Percentiles rank a stretch among this genome's conserved stretches.
Conservation (phyloP, 2,888 invertebrate genomes). For the Agonum fuliginosum region DNA sequence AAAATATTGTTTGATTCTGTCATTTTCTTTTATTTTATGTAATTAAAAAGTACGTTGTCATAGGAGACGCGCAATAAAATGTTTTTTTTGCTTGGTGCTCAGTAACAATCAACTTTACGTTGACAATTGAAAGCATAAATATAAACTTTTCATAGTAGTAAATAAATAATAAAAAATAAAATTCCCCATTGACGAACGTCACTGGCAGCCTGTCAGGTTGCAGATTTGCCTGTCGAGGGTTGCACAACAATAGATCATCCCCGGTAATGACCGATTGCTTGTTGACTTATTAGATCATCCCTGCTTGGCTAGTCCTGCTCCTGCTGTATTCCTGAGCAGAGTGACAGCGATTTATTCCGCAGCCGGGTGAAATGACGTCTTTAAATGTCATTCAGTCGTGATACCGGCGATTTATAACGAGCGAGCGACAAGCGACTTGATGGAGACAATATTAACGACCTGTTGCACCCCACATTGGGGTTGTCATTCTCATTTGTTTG, state of each 20-base stretch:
- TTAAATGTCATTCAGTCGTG: constrained; percentile 54
- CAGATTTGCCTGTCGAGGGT: constrained; percentile 28
- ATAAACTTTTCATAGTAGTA: no score
- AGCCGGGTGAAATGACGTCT: constrained; percentile 46
- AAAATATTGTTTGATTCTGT: no score
- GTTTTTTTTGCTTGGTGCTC: no score
- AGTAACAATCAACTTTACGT: no score
- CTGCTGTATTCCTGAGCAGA: constrained; percentile 31
- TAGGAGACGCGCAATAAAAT: no score
- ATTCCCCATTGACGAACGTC: constrained; percentile 10
- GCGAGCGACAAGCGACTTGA: constrained; percentile 61
- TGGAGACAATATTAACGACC: constrained; percentile 65
- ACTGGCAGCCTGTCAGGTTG: constrained; percentile 7
- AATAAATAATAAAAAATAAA: no score
- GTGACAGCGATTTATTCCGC: constrained; percentile 29
- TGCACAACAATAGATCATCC: constrained; percentile 50
- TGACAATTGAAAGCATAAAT: no score
- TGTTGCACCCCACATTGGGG: constrained; percentile 61
- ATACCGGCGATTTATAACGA: constrained; percentile 52
- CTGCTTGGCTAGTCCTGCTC: not conserved
- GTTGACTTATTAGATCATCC: constrained; percentile 72
- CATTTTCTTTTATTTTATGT: no score
- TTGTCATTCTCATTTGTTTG: constrained; percentile 32
- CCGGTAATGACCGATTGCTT: constrained; percentile 69
- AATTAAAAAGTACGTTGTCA: no score